phyloP scores from a whole-genome alignment of 2,888 invertebrate genomes.

The Drosophila acutilabella region DNA sequence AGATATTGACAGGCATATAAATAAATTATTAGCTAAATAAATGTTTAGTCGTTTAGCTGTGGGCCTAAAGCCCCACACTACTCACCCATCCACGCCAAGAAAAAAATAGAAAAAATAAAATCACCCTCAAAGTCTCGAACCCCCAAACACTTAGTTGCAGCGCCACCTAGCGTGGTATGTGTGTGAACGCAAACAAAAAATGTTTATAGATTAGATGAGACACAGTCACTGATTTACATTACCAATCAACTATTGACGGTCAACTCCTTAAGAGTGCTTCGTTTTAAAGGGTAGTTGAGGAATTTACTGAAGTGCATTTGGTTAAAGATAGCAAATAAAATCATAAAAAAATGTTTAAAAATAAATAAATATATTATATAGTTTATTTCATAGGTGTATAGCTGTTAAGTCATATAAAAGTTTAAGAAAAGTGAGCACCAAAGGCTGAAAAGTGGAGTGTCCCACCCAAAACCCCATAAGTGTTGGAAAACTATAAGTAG shows the following conservation, averaged over 20 bases:
- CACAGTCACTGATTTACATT: slow-evolving; percentile 39
- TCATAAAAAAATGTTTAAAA: no score
- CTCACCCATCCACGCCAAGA: no score
- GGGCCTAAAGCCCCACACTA: slow-evolving; percentile 31
- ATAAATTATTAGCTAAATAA: slow-evolving; percentile 81
- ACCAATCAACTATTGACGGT: slow-evolving; percentile 33
- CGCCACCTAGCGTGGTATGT: slow-evolving; percentile 34
- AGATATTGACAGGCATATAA: slow-evolving; percentile 76
- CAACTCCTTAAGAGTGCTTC: neutral
- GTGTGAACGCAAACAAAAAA: slow-evolving; percentile 10
- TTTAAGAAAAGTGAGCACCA: no score
- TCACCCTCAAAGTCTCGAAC: slow-evolving; percentile 1
- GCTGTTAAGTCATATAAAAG: no score
- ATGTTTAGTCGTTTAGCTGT: slow-evolving; percentile 75
- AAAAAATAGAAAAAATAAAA: neutral
- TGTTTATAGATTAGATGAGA: slow-evolving; percentile 34
- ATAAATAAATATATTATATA: no score
- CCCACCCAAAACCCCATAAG: no score
- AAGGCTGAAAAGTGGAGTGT: no score
- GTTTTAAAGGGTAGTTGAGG: neutral
- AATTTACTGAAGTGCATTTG: no score
- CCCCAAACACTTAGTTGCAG: slow-evolving; percentile 6
- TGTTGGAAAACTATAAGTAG: no score
- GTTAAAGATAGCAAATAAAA: no score
- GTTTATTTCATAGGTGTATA: no score